These are phyloP conservation scores for Macrochelys suwanniensis DNA, from an alignment of 2,797 vertebrate genomes.

Conservation along the genomic window DNA sequence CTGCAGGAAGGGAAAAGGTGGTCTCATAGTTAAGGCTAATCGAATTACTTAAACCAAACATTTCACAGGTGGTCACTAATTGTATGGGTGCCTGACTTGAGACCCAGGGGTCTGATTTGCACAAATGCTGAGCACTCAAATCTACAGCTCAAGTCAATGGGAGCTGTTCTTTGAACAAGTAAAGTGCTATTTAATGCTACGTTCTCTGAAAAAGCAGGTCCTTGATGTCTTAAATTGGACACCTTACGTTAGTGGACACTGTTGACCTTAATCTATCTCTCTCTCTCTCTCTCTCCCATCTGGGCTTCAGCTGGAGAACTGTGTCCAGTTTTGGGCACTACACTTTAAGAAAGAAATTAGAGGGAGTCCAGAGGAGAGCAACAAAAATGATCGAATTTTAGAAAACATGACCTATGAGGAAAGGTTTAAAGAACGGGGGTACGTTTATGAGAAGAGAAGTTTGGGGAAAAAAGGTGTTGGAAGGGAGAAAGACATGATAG, in stretches of 20 bases:
- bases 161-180: neutral
- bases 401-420: too few relatives aligned
- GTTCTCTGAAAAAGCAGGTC: neutral
- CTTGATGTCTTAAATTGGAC: neutral
- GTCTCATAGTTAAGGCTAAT: neutral
- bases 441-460: too few relatives aligned
- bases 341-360: too few relatives aligned
- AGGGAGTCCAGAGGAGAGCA: too few relatives aligned
- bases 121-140: rapidly evolving
- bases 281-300: too few relatives aligned
- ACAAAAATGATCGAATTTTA: too few relatives aligned
- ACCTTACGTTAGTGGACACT: neutral
- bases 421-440: too few relatives aligned
- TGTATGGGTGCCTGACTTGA: too few relatives aligned
- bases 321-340: neutral
- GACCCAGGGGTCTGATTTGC: rapidly evolving
- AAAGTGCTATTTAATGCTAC: neutral
- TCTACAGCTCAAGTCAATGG: neutral
- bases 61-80: neutral
- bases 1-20: neutral
- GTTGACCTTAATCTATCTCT: too few relatives aligned
- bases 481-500: neutral
- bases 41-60: neutral
- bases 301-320: neutral
- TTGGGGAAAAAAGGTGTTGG: too few relatives aligned